Conservation (phyloP, 2,113 vertebrate genomes). For the Hippolais icterina region DNA sequence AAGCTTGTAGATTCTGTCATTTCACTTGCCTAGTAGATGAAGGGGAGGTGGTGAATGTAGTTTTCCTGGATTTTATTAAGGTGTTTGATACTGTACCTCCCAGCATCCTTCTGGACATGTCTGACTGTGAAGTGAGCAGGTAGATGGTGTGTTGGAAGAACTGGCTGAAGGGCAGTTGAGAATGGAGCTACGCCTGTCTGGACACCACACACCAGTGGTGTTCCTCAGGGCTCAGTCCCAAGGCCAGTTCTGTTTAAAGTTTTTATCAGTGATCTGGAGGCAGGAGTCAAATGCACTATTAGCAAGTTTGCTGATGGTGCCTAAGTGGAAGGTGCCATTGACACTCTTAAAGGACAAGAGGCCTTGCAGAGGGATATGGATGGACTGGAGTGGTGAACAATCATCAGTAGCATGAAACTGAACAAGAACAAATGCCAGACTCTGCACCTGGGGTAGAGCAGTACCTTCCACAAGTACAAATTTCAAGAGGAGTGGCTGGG, state of each 20-base stretch:
- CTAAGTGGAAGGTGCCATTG: neutral
- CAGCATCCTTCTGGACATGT: neutral
- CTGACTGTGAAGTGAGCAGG: neutral
- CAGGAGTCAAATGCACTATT: neutral
- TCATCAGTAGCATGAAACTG: neutral
- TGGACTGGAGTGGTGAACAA: neutral
- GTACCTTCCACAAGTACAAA: neutral
- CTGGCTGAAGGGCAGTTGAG: neutral
- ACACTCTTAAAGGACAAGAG: neutral
- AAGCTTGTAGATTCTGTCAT: neutral
- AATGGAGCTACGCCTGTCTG: neutral
- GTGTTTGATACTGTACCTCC: neutral
- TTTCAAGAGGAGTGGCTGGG: neutral
- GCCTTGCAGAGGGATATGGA: neutral
- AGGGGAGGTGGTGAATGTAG: neutral
- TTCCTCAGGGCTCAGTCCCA: neutral
- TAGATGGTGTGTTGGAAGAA: neutral
- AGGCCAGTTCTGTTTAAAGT: neutral
- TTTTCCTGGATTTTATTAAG: neutral
- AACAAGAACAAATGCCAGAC: neutral
- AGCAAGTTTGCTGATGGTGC: neutral
- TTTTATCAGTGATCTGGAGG: neutral
- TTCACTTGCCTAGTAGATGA: neutral
- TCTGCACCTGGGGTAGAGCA: neutral
- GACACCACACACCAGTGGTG: neutral